Evolutionary conservation across 2,113 vertebrate species (phyloP).

Genomic region (Excalfactoria chinensis): DNA sequence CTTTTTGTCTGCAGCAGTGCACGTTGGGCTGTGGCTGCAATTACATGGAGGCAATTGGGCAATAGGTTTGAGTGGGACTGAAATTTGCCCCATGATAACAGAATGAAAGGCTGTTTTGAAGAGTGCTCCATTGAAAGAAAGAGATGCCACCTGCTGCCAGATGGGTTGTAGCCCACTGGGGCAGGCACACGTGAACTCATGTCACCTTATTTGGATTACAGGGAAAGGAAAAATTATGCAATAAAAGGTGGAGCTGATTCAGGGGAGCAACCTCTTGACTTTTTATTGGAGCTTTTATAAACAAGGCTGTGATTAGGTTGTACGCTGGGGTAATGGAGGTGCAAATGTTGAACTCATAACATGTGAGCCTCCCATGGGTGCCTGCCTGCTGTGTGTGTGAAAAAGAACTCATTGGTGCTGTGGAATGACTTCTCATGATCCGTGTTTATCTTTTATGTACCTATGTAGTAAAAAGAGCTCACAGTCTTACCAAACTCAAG

Average conservation of each 20-base stretch:
- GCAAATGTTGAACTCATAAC: background rate
- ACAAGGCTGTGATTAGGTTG: background rate
- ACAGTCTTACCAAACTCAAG: background rate
- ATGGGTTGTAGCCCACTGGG: conserved; percentile 48
- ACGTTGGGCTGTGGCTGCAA: background rate
- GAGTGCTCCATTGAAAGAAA: background rate
- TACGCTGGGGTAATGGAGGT: background rate
- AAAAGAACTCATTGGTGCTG: background rate
- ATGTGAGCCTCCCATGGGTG: background rate
- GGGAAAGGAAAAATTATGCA: background rate
- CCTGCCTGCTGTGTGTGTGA: background rate
- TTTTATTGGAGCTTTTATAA: background rate
- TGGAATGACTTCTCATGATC: background rate
- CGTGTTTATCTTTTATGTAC: background rate
- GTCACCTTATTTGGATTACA: conserved; percentile 14
- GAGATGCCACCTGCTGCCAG: conserved; percentile 41
- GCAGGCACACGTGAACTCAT: conserved; percentile 14
- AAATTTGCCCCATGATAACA: background rate
- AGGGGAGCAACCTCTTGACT: background rate
- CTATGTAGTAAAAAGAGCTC: background rate
- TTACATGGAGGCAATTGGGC: background rate
- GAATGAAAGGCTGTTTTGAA: conserved; percentile 7
- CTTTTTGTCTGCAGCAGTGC: background rate
- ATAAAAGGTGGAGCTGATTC: conserved; percentile 5
- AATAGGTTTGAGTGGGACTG: background rate